Percentiles rank a stretch among this genome's conserved stretches.
Conservation (phyloP, 35 echinoderm and acorn worm species). For the Stichopus chloronotus region DNA sequence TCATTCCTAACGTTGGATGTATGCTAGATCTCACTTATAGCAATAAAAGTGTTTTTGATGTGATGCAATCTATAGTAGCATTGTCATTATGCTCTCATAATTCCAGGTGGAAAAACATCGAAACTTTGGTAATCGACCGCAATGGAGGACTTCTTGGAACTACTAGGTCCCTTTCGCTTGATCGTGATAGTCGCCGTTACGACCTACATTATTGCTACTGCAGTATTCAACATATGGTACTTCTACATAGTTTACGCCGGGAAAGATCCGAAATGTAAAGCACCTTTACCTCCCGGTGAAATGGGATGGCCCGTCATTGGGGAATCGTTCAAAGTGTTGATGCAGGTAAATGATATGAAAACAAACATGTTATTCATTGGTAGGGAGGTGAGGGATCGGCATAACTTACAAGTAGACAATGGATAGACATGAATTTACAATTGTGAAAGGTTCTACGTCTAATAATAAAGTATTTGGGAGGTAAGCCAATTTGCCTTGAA, state of each 20-base stretch:
- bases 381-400: no score
- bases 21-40: no score
- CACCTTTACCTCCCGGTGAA: conserved; percentile 74
- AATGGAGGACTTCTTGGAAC: background rate
- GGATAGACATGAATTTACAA: no score
- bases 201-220: background rate
- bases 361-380: background rate
- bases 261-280: conserved; percentile 65
- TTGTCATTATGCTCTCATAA: no score
- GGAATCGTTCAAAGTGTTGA: conserved; percentile 64
- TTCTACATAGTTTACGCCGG: conserved; percentile 25
- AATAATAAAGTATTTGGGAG: no score
- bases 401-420: no score
- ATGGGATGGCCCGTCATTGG: conserved; percentile 91
- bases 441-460: no score
- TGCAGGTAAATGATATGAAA: conserved; percentile 55
- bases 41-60: no score
- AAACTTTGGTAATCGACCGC: background rate
- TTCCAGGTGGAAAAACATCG: no score
- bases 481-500: no score
- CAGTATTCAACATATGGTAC: conserved; percentile 16
- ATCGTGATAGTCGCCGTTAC: conserved; percentile 9
- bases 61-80: no score
- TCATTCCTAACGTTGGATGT: no score
- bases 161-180: background rate